Evolutionary conservation across 2,113 vertebrate genomes (phyloP), one percentile per base, ranked within the genome.

Genomic region (Salvelinus namaycush): DNA sequence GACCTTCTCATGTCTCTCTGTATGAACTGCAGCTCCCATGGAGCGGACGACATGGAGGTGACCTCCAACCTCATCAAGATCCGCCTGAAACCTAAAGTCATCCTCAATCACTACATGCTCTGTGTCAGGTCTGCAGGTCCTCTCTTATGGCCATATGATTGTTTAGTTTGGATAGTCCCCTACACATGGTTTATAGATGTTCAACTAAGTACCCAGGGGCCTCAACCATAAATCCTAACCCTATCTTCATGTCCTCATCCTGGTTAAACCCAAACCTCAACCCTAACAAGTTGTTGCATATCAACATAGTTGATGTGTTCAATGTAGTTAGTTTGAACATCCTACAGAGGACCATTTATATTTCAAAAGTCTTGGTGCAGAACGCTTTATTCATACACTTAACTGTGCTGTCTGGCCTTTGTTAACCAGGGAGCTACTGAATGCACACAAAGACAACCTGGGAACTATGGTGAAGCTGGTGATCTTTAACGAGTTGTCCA

Each of bases 51-150:
- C 89, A 95, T 97, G 95, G 98, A 98, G 29, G 97, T 98, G 71
- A 95, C 98, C 81, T 99, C 98, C 51, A 98, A 97, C 90, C 93
- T 99, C 76, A 97, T 99, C 85, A 99, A 99, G 89, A 99, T 99
- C 84, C 94, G 98, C 3, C 96, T 99, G 12, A 99, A 99, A 87
- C 98, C 97, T 3, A 99, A 99, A 90, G 96, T 99, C 22, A 96
- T 99, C 18, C 96, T 98, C 72, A 97, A 97, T 85, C 97, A 98
- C 86, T 98, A 97, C 88, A 98, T 98, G 97, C 92, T 98, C 70
- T 97, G 96, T 89, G 92, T 98, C 86, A 95, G 96, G 97, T 98
- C 72, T 71, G 93, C 26, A 44, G 3, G 8, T 11, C 22, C 3
- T 8, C 6, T 39, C 26, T 48, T 16, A 44, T 1, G 8, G 5